Evolutionary conservation across 2,113 vertebrate genomes (phyloP).

Genomic region (Colistium nudipinnis): DNA sequence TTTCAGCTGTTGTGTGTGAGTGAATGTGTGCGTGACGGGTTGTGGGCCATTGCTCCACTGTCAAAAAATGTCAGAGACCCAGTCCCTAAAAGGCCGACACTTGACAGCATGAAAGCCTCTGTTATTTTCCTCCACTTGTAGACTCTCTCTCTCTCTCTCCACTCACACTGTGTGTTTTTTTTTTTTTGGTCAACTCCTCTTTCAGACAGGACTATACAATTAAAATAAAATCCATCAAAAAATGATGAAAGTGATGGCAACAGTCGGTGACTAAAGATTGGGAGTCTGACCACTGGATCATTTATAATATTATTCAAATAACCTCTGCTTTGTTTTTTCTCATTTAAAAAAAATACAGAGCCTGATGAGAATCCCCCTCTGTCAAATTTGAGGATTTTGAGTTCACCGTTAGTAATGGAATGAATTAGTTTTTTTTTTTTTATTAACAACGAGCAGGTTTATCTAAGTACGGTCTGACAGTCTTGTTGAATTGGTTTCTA

Average conservation of each 20-base stretch:
- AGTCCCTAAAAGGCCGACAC: conserved; percentile 50
- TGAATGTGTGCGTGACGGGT: conserved; percentile 13
- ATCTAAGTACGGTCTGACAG: neutral
- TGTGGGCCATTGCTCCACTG: conserved; percentile 51
- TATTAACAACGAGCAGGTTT: neutral
- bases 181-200: conserved; percentile 29
- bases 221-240: too few relatives aligned
- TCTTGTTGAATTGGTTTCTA: neutral
- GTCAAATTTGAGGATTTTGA: too few relatives aligned
- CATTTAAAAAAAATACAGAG: too few relatives aligned
- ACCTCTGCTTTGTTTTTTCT: too few relatives aligned
- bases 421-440: too few relatives aligned
- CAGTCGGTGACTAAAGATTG: too few relatives aligned
- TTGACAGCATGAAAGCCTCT: conserved; percentile 50
- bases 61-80: conserved; percentile 60
- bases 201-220: conserved; percentile 4
- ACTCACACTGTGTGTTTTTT: conserved; percentile 19
- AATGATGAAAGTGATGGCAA: too few relatives aligned
- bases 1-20: conserved; percentile 23
- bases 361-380: too few relatives aligned
- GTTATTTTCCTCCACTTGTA: conserved; percentile 46
- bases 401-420: too few relatives aligned
- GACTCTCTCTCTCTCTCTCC: neutral
- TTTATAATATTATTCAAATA: too few relatives aligned
- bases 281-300: too few relatives aligned